Evolutionary conservation across 2,888 invertebrate species (phyloP).

Genomic region (Drosophila birchii): DNA sequence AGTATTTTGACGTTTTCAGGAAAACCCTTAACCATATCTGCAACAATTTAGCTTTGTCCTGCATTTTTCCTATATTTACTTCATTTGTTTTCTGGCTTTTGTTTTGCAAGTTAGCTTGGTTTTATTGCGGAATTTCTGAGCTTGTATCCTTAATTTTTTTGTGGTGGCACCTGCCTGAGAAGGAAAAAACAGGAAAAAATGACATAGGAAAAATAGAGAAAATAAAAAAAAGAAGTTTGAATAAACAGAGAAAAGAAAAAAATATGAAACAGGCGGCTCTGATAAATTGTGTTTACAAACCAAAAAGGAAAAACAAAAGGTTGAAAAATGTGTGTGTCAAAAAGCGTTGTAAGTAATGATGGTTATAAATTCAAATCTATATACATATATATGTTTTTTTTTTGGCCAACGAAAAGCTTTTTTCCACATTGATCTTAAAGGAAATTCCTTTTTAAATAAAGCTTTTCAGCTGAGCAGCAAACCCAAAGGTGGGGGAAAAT

Average conservation of each 20-base stretch:
- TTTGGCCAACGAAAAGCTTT: not conserved
- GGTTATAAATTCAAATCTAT: slow-evolving; percentile 1
- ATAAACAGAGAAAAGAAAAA: not conserved
- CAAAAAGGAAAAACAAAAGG: not conserved
- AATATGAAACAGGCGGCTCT: not conserved
- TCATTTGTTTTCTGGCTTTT: not conserved
- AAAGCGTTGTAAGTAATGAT: not conserved
- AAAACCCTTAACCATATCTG: not conserved
- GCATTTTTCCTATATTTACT: not conserved
- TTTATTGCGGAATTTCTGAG: not conserved
- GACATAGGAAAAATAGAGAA: not conserved
- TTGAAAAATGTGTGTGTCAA: not conserved
- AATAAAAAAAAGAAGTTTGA: not conserved
- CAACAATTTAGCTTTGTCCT: not conserved
- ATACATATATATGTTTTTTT: too few species aligned
- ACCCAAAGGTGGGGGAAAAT: slow-evolving; percentile 17
- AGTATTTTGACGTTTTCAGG: not conserved
- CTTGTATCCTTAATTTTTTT: not conserved
- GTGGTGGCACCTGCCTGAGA: not conserved
- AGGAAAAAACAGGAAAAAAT: not conserved
- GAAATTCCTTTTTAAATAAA: not conserved
- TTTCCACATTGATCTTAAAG: not conserved
- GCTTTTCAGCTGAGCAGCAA: slow-evolving; percentile 17
- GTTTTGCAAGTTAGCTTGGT: not conserved
- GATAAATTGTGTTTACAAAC: slow-evolving; percentile 9